Evolutionary conservation across 2,888 invertebrate species (phyloP).

Genomic region (Dimorphilus gyrociliatus): DNA sequence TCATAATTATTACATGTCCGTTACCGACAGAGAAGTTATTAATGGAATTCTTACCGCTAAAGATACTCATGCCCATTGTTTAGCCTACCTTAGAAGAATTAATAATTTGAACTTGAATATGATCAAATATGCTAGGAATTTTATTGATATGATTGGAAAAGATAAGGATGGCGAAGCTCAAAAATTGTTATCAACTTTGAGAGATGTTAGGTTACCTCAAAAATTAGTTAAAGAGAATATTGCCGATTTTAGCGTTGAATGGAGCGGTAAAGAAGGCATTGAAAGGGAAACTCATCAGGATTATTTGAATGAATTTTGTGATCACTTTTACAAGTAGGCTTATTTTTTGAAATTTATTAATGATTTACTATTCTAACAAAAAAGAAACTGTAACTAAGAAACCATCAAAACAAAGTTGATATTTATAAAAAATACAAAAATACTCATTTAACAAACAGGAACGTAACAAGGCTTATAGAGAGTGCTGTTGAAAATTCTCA

Average conservation of each 20-base stretch:
- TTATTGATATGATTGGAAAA: constrained; percentile 68
- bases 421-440: no score
- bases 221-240: neutral
- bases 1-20: constrained; percentile 98
- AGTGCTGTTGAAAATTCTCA: constrained; percentile 89
- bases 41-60: constrained; percentile 81
- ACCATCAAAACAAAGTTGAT: no score
- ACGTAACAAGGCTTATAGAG: constrained; percentile 76
- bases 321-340: constrained; percentile 82
- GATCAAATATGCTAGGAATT: constrained; percentile 63
- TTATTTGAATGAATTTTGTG: constrained; percentile 79
- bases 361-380: no score
- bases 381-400: no score
- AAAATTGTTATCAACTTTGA: constrained; percentile 63
- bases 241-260: constrained; percentile 57
- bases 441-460: no score
- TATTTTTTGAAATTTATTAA: no score
- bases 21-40: constrained; percentile 91
- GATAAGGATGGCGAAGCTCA: constrained; percentile 79
- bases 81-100: constrained; percentile 73
- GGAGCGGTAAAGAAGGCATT: constrained; percentile 76
- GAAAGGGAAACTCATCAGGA: constrained; percentile 81
- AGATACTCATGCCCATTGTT: constrained; percentile 82
- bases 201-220: constrained; percentile 69
- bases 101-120: constrained; percentile 93